Evolutionary conservation across 92 coral and sea anemone genomes (phyloP), one percentile per base, ranked within the genome.

Genomic region (Epizoanthus scotinus): DNA sequence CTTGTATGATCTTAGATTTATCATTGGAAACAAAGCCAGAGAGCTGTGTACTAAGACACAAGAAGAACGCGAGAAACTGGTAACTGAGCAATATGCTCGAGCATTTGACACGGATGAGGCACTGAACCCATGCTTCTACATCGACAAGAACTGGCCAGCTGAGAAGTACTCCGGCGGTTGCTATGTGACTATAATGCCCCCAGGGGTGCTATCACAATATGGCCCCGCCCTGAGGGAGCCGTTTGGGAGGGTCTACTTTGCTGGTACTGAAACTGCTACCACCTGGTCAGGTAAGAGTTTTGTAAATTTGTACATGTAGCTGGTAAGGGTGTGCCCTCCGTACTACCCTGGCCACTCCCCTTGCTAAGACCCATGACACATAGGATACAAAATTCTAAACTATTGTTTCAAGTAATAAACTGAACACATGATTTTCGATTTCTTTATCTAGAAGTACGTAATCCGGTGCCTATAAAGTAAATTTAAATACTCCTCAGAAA

Each of bases 81-180:
- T 84, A 1, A 85, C 96, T 77, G 94, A 93, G 74, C 99, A 93
- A 77, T 96, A 96, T 84, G 92, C 99, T 9, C 89, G 87, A 77
- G 91, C 91, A 14, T 91, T 93, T 73, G 82, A 89, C 75, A 87
- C 84, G 5, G 89, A 91, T 60, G 94, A 96, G 70, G 99, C 99
- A 6, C 87, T 91, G 60, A 88, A 90, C 54, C 99, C 99, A 10
- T 85, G 88, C 62, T 88, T 90, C 63, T 96, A 96, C 59, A 73
- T 96, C n/a, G 99, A 96, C 86, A 96, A 91, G 71, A 96, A 96
- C 87, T 96, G 99, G 99, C 99, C 93, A 3, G 99, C 99, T 25
- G 99, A 96, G 87, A 96, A 93, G 67, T 96, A 91, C 63, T 96
- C 99, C 25, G 98, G 99, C 29, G 99, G 99, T 0, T 96, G 99